phyloP scores from a whole-genome alignment of 2,113 vertebrate genomes.

The Chloroceryle aenea region DNA sequence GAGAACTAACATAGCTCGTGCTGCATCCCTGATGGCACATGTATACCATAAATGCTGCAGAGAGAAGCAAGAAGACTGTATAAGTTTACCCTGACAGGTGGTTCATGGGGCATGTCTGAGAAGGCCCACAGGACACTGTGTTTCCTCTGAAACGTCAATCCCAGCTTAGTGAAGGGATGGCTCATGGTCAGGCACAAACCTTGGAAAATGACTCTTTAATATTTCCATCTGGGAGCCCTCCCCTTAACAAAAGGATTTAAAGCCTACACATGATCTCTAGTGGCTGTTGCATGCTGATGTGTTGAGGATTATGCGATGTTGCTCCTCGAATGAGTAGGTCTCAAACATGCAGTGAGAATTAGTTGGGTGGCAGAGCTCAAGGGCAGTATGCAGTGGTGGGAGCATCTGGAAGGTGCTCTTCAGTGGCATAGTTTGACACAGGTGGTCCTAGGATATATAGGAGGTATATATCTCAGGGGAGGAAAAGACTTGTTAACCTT shows the following conservation, averaged over 20 bases:
- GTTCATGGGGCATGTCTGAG: not conserved
- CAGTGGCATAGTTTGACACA: accelerated
- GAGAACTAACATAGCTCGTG: not conserved
- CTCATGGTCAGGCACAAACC: not conserved
- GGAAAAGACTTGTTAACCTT: not conserved
- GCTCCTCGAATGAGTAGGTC: not conserved
- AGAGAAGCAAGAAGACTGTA: not conserved
- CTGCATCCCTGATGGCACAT: not conserved
- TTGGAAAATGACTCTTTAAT: not conserved
- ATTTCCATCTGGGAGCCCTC: not conserved
- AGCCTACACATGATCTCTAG: not conserved
- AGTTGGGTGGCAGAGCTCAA: not conserved
- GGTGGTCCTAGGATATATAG: not conserved
- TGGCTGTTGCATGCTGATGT: not conserved
- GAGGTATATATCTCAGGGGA: not conserved
- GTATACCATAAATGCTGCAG: accelerated
- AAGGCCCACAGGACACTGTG: not conserved
- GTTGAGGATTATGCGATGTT: not conserved
- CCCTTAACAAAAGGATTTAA: not conserved
- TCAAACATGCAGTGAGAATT: not conserved
- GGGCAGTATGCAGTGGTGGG: not conserved
- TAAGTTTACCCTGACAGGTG: not conserved
- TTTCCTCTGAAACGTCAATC: slow-evolving; percentile 4
- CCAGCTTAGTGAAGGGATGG: not conserved
- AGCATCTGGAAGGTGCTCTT: not conserved